Base-by-base conservation (phyloP, 2,113 vertebrate genomes). In the Oreochromis aureus region DNA sequence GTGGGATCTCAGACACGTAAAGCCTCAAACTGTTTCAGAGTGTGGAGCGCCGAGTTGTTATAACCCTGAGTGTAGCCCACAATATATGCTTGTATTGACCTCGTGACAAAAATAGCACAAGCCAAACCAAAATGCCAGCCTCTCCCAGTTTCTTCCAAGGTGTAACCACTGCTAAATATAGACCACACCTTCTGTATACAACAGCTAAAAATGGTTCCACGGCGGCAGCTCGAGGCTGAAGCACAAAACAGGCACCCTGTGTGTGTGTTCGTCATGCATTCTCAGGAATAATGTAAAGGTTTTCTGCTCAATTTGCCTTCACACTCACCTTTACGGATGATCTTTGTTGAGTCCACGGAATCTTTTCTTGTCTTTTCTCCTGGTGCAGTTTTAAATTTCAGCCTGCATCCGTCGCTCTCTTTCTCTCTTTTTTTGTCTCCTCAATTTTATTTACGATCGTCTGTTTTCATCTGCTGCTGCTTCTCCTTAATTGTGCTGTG, bases 161-260 rank as follows among this genome's bases (percentile, higher is more conserved):
- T 93, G 92, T 85, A 94, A 84, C 84, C 91, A 71, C 18, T 34
- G 87, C 94, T 95, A 95, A 92, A 95, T 95, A 87, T 96, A 95
- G 93, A 91, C 87, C 86, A 83, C 92, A 95, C 92, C 94, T 94
- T 92, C 30, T 9, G 88, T 81, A 88, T 84, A 93, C 92, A 90
- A 11, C 6, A 2, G 71, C 94, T 91, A 85, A 86, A 95, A 91
- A 86, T 85, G 91, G 80, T 30, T 84, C 61, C 69, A 83, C 9
- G 9, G 76, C 78, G n/a, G 78, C 83, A 81, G 86, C 76, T 81
- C 86, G 16, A 44, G 44, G 69, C 71, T 80, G 32, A 54, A 32
- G 82, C 81, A 82, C 85, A 90, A 69, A 76, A 76, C 15, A 90
- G 81, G 7, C 81, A 48, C 18, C 16, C 58, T 56, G 44, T 89